Percentiles rank a stretch among this genome's conserved stretches.
Evolutionary conservation across 1,140 invertebrate genomes (phyloP).

Genomic region (Holotrichia oblita): DNA sequence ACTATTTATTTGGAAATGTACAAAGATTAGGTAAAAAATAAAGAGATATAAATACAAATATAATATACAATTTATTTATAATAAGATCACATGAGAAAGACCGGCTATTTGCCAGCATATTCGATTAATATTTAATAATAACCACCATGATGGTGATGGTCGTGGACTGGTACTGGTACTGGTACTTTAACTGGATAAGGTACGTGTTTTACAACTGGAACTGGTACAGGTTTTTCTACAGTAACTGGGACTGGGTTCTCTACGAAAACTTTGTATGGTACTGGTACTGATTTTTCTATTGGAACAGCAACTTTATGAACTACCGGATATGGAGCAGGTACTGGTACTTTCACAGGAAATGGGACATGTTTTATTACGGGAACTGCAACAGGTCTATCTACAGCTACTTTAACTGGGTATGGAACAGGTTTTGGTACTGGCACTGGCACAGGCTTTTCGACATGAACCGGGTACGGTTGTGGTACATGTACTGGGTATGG

Average conservation of each 20-base stretch:
- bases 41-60: conserved; percentile 21
- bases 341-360: conserved; percentile 70
- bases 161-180: conserved; percentile 64
- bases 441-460: conserved; percentile 67
- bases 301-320: conserved; percentile 61
- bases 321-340: conserved; percentile 71
- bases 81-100: conserved; percentile 27
- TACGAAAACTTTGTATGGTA: conserved; percentile 55
- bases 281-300: conserved; percentile 58
- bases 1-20: conserved; percentile 8
- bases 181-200: conserved; percentile 62
- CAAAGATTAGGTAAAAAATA: conserved; percentile 27
- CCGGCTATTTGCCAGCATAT: background rate
- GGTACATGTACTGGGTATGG: conserved; percentile 66
- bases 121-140: conserved; percentile 28
- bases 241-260: conserved; percentile 57
- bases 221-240: conserved; percentile 68
- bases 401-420: conserved; percentile 70
- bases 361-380: conserved; percentile 69
- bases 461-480: conserved; percentile 61
- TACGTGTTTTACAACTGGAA: conserved; percentile 60
- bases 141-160: conserved; percentile 51
- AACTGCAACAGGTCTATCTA: conserved; percentile 62
- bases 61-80: conserved; percentile 36
- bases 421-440: conserved; percentile 68